phyloP scores from a whole-genome alignment of 2,888 invertebrate genomes.

The Ypsolopha scabrella region DNA sequence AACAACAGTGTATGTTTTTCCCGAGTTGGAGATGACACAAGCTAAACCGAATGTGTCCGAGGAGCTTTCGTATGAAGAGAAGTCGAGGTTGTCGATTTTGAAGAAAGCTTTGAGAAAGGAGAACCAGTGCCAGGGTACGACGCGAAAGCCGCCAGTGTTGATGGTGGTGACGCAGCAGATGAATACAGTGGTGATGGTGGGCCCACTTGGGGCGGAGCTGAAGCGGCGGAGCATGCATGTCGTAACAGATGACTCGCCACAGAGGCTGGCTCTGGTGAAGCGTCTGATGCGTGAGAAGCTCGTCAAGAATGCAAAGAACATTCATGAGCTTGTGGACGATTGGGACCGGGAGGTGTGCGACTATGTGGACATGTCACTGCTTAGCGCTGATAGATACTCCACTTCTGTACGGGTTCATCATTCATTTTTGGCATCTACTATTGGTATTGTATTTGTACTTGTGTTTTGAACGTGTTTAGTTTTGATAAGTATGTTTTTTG shows the following conservation, averaged over 20 bases:
- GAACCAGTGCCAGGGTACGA: constrained; percentile 15
- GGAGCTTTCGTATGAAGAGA: constrained; percentile 41
- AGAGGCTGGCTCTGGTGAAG: constrained; percentile 32
- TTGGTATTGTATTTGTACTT: too few species aligned
- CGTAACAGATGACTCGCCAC: constrained; percentile 27
- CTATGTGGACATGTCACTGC: constrained; percentile 41
- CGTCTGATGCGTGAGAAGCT: constrained; percentile 46
- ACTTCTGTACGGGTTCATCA: too few species aligned
- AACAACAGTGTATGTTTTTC: not conserved
- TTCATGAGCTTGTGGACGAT: constrained; percentile 47
- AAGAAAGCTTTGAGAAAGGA: constrained; percentile 45
- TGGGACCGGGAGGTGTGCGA: constrained; percentile 56
- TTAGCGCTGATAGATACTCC: constrained; percentile 8
- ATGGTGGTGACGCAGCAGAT: constrained; percentile 36
- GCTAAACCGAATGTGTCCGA: not conserved
- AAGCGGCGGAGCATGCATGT: constrained; percentile 23
- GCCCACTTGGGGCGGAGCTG: constrained; percentile 20
- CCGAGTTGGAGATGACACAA: constrained; percentile 1
- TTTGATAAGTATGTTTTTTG: too few species aligned
- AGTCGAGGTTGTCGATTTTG: constrained; percentile 47
- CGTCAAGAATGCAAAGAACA: constrained; percentile 32
- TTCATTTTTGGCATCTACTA: too few species aligned
- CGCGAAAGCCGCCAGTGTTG: constrained; percentile 44
- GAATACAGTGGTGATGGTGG: constrained; percentile 30
- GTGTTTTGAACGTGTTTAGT: too few species aligned